Evolutionary conservation across 1,140 invertebrate species (phyloP), one percentile per base, ranked within the genome.

Genomic region (Caenorhabditis tropicalis): DNA sequence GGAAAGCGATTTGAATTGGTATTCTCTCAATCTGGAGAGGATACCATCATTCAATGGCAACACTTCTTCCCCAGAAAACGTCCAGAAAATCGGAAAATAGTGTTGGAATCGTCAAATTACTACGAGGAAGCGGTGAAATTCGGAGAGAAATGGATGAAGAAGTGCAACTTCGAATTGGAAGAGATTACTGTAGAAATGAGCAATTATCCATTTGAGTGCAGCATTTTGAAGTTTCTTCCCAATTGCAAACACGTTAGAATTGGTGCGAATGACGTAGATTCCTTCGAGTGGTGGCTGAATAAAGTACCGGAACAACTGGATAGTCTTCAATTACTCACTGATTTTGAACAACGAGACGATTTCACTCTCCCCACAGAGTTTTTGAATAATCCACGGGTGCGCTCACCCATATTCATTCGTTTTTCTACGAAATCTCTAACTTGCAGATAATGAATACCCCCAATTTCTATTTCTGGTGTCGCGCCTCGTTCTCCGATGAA

Each of bases 71-170:
- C 29, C 0, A 65, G 16, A 19, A 21, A 46, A 74, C n/a, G 36
- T 24, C 36, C 65, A 15, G 36, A 74, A 43, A 24, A 19, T 10
- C n/a, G 36, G 24, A 43, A 12, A 19, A 0, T 74, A 5, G 15
- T 74, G 10, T 24, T 43, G 33, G 43, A 74, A 43, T 43, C 33
- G 2, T 74, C 15, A 9, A 74, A 74, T 12, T 74, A 74, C 29
- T 74, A 74, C 15, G 36, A 74, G n/a, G 65, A 74, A 46, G 65
- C 65, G 43, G 36, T 43, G 19, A 74, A 74, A 15, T 43, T 74
- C n/a, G 65, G 7, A 0, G 65, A 74, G 9, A 74, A 74, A 43
- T 74, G 65, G 65, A 74, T 74, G 65, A 74, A 46, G 43, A 74
- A 46, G 36, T 43, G 65, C 15, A 24, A 46, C 24, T 74, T 12